A percentile compares a stretch with the other conserved stretches of the same genome.
Conservation (phyloP, 2,113 vertebrate species). For the Trachemys scripta region DNA sequence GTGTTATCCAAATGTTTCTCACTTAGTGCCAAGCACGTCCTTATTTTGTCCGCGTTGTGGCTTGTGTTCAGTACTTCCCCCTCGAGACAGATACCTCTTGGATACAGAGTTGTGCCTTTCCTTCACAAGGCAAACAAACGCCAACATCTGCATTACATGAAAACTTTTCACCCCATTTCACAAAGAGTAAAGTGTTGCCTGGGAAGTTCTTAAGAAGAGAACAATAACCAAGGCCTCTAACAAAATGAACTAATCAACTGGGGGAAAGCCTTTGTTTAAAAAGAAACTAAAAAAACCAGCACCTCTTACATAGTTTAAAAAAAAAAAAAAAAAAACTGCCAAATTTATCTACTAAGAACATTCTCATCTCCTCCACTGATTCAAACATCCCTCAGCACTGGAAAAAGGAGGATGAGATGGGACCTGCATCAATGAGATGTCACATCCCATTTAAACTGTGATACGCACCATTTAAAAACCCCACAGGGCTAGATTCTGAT, state of each 20-base stretch:
- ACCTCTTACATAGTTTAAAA: background rate
- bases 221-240: background rate
- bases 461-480: background rate
- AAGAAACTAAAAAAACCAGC: background rate
- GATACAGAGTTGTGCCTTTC: conserved; percentile 71
- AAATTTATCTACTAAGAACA: background rate
- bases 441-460: background rate
- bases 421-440: accelerated
- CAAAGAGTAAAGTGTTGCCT: background rate
- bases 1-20: conserved; percentile 19
- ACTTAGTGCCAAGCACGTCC: conserved; percentile 55
- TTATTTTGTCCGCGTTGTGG: conserved; percentile 27
- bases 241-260: background rate
- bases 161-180: background rate
- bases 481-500: background rate
- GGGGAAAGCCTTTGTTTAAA: background rate
- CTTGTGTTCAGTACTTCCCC: conserved; percentile 46
- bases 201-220: background rate
- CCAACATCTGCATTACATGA: background rate
- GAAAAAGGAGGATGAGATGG: background rate
- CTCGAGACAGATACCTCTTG: conserved; percentile 47
- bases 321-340: too few species aligned
- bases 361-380: background rate
- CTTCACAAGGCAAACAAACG: conserved; percentile 30
- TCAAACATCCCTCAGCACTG: background rate